Evolutionary conservation across 2,113 vertebrate species (phyloP).

Genomic region (Lycocorax pyrrhopterus): DNA sequence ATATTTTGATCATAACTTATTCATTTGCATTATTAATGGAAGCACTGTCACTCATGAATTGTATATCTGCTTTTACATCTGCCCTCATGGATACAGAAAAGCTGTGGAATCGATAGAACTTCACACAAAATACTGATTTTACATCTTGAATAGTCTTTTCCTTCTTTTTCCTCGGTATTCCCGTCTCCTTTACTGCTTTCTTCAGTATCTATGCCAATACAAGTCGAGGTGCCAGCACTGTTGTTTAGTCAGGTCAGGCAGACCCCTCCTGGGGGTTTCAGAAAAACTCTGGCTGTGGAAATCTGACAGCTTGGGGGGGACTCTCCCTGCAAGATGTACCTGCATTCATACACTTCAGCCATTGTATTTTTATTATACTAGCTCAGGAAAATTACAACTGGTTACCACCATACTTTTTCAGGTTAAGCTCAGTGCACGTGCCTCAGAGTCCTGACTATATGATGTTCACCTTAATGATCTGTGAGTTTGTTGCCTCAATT

Average conservation of each 20-base stretch:
- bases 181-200: neutral
- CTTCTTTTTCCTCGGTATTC: neutral
- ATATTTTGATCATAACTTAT: neutral
- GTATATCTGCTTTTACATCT: neutral
- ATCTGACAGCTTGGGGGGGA: neutral
- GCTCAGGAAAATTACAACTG: neutral
- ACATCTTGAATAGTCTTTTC: neutral
- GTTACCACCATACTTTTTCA: neutral
- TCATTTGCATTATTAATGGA: neutral
- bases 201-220: neutral
- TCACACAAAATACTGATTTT: neutral
- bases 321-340: neutral
- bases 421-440: neutral
- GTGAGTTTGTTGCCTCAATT: neutral
- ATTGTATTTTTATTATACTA: neutral
- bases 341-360: neutral
- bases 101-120: rapidly evolving
- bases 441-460: neutral
- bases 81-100: neutral
- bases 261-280: neutral
- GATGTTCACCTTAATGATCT: neutral
- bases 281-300: neutral
- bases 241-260: neutral
- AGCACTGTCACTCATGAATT: neutral
- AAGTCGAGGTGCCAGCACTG: rapidly evolving